Evolutionary conservation across 2,888 invertebrate genomes (phyloP).

Genomic region (Brachyopa scutellaris): DNA sequence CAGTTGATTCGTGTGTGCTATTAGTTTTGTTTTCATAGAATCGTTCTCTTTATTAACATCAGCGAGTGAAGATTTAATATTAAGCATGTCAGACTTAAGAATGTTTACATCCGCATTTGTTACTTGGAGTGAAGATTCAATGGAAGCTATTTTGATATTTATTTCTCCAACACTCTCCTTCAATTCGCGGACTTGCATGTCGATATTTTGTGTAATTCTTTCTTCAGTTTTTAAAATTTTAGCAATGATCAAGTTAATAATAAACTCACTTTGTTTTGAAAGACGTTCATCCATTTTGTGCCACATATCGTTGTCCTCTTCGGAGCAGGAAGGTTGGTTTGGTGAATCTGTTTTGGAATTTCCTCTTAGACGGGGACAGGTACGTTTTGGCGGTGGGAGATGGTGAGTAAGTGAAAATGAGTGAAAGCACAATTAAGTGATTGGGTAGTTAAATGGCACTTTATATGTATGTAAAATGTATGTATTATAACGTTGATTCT

Average conservation of each 20-base stretch:
- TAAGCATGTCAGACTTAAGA: background rate
- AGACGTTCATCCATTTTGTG: background rate
- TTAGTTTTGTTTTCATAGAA: background rate
- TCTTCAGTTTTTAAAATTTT: constrained; percentile 6
- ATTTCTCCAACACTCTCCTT: background rate
- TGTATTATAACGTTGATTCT: no score
- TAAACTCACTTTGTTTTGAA: constrained; percentile 8
- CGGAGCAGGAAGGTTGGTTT: background rate
- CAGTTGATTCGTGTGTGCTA: background rate
- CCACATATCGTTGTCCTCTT: background rate
- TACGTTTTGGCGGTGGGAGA: no score
- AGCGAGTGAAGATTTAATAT: background rate
- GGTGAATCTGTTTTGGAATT: background rate
- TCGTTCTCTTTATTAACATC: background rate
- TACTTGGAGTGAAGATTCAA: background rate
- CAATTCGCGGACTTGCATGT: background rate
- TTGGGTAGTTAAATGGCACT: no score
- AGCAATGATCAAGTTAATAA: background rate
- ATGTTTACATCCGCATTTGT: background rate
- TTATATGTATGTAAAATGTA: no score
- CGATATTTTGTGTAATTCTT: background rate
- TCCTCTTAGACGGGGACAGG: background rate
- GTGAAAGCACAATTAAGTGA: no score
- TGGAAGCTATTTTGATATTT: background rate
- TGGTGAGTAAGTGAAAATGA: no score